Percentiles rank a stretch among this genome's conserved stretches.
Evolutionary conservation across 2,888 invertebrate genomes (phyloP).

Genomic region (Pseudococcus jackbeardsleyi): DNA sequence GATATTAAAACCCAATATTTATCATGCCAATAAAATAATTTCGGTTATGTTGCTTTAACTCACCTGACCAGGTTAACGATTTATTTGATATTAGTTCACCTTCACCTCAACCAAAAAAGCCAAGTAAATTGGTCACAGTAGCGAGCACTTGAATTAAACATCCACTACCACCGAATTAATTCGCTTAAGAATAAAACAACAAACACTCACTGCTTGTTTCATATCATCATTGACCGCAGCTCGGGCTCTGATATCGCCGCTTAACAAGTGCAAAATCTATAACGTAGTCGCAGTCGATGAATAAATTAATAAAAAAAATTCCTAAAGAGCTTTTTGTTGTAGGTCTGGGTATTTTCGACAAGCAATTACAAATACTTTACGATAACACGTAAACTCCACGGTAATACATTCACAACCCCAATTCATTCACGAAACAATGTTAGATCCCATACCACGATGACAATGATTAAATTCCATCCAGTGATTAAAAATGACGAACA

Average conservation of each 20-base stretch:
- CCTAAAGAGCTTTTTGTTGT: background rate
- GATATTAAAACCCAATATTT: background rate
- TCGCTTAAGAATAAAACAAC: conserved; percentile 17
- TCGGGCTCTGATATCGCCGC: conserved; percentile 61
- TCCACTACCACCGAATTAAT: conserved; percentile 9
- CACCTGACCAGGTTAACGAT: background rate
- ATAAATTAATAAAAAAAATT: conserved; percentile 25
- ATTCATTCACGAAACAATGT: background rate
- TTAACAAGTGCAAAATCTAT: conserved; percentile 65
- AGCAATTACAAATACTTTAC: background rate
- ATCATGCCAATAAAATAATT: background rate
- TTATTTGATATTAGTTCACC: background rate
- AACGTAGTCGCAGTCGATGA: conserved; percentile 46
- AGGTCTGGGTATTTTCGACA: background rate
- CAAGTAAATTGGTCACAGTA: background rate
- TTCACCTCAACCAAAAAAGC: background rate
- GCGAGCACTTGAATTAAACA: conserved; percentile 4
- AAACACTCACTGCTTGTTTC: conserved; percentile 62
- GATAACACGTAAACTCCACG: background rate
- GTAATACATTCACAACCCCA: background rate
- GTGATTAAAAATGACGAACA: background rate
- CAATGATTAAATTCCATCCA: background rate
- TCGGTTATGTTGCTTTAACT: conserved; percentile 35
- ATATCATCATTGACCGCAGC: conserved; percentile 58
- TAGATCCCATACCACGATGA: background rate